Conservation (phyloP, 1,140 invertebrate species). For the Zeugodacus cucurbitae region DNA sequence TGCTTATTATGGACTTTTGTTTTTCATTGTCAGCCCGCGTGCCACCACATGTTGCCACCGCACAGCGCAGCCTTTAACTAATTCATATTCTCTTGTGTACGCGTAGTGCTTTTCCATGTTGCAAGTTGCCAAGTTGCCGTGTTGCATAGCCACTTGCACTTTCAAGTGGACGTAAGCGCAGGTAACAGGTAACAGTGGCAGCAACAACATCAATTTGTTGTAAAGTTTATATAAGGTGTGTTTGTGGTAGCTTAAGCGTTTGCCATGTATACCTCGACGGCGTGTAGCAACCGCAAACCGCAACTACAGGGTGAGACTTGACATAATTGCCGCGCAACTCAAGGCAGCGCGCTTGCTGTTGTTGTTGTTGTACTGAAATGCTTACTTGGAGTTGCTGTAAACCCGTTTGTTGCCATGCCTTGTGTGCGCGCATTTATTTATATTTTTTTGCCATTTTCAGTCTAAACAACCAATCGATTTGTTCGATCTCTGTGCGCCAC, state of each 20-base stretch:
- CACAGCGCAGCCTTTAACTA: not conserved
- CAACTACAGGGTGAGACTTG: not conserved
- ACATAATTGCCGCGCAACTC: not conserved
- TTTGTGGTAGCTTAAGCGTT: not conserved
- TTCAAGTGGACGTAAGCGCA: not conserved
- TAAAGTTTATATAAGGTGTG: not conserved
- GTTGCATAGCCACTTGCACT: slow-evolving; percentile 20
- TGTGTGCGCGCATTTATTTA: not conserved
- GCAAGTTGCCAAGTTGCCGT: not conserved
- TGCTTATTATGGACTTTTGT: not conserved
- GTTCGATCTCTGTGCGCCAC: not conserved
- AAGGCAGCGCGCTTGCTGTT: not conserved
- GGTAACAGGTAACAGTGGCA: not conserved
- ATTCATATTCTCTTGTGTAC: not conserved
- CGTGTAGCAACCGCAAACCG: not conserved
- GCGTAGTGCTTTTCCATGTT: not conserved
- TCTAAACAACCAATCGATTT: slow-evolving; percentile 11
- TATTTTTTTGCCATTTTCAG: not conserved
- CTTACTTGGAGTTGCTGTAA: not conserved
- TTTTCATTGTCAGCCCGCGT: not conserved
- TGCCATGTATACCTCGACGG: not conserved
- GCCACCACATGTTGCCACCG: not conserved
- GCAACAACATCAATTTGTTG: not conserved
- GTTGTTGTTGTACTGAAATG: not conserved
- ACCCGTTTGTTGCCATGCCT: slow-evolving; percentile 5